These are phyloP conservation scores for Drosophila conformis DNA, from an alignment of 2,888 invertebrate genomes.

Conservation along the genomic window DNA sequence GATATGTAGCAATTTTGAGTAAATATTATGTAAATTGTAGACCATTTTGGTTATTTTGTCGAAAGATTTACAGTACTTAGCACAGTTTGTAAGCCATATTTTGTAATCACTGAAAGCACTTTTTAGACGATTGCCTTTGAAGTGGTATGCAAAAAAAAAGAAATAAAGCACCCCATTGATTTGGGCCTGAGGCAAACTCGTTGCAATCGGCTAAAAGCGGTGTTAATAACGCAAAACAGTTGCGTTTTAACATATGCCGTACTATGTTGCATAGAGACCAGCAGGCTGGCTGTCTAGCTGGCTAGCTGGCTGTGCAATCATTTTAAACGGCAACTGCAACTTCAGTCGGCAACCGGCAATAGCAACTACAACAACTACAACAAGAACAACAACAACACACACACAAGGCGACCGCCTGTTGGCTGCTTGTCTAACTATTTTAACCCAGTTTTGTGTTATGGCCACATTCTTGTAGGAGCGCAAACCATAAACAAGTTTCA, in stretches of 20 bases:
- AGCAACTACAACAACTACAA: constrained; percentile 14
- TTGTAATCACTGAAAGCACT: constrained; percentile 29
- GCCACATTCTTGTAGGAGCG: constrained; percentile 78
- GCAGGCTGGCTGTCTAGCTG: constrained; percentile 25
- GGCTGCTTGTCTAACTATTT: constrained; percentile 62
- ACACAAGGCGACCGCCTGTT: constrained; percentile 49
- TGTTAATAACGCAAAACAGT: constrained; percentile 65
- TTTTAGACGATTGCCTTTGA: constrained; percentile 15
- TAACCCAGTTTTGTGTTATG: constrained; percentile 66
- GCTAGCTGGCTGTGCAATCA: constrained; percentile 49
- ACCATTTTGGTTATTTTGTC: constrained; percentile 5
- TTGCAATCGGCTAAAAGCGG: constrained; percentile 51
- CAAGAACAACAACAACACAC: constrained; percentile 5
- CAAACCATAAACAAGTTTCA: constrained; percentile 75
- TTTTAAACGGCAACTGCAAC: constrained; percentile 58
- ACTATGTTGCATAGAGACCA: constrained; percentile 25
- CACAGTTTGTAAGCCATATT: constrained; percentile 17
- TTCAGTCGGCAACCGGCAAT: constrained; percentile 48
- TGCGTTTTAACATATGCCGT: constrained; percentile 54
- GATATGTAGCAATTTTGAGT: not conserved
- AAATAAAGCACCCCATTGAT: constrained; percentile 30
- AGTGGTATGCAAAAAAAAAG: constrained; percentile 44
- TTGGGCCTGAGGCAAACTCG: constrained; percentile 42
- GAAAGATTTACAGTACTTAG: constrained; percentile 12
- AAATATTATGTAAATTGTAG: not conserved